Evolutionary conservation across 2,113 vertebrate species (phyloP), one percentile per base, ranked within the genome.

Genomic region (Ailurus styani): DNA sequence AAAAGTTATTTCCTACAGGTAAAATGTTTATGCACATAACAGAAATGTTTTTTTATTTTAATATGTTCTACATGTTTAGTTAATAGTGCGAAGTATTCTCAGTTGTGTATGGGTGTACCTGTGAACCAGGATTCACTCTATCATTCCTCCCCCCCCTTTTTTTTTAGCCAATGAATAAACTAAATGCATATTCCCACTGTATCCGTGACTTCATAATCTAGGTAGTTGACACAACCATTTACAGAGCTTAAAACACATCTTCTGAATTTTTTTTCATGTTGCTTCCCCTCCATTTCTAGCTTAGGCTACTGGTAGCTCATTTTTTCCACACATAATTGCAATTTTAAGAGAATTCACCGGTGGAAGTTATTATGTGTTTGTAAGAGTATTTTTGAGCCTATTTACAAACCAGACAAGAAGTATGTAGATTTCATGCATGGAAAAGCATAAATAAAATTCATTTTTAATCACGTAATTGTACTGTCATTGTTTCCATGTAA

Each of bases 391-490:
- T 98, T 73, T 55, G 3, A 89, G 13, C 17, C 52, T 94, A 52
- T 98, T 98, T 98, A 96, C 45, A 97, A 98, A 98, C 86, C 77
- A 84, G 68, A 18, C 34, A 97, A 40, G 45, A 97, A 96, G 25
- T 64, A 93, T 84, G 40, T 86, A 94, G 91, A 94, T 97, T 97
- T 98, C 52, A 96, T 94, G 90, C 75, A 90, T 25, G 29, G 54
- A 62, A 97, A 98, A 94, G 9, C 31, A 96, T 47, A 98, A 97
- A 93, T 94, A 97, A 84, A 73, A 87, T 96, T 96, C 34, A 83
- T 96, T 98, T 98, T 98, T 97, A 98, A 98, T 98, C 72, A 96
- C 86, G 37, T 96, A 98, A 96, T 96, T 95, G 31, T 93, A 73
- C 68, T 96, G 50, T 91, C 50, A 94, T 93, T 98, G 6, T 93